Evolutionary conservation across 30 jellyfish, hydroid and myxozoan species (phyloP).

Genomic region (Nemopilema nomurai): DNA sequence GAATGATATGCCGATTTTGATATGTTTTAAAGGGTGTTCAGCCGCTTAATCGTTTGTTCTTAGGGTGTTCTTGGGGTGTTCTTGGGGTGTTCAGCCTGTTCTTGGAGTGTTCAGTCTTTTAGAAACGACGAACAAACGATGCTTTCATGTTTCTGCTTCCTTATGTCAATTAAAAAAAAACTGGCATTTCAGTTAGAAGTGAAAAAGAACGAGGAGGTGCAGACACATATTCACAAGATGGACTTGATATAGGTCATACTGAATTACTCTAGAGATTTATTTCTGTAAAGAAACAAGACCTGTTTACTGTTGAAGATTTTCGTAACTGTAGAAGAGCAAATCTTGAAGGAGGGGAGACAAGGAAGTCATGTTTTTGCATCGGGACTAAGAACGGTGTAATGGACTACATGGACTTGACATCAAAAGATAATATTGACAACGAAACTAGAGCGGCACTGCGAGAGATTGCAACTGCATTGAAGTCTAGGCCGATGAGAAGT

Average conservation of each 20-base stretch:
- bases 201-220: slow-evolving; percentile 16
- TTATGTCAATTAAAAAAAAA: slow-evolving; percentile 20
- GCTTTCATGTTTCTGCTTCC: slow-evolving; percentile 39
- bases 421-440: slow-evolving; percentile 9
- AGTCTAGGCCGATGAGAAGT: slow-evolving; percentile 20
- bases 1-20: too few relatives aligned
- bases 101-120: too few relatives aligned
- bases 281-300: not conserved
- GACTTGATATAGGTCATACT: slow-evolving; percentile 11
- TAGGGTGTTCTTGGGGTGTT: too few relatives aligned
- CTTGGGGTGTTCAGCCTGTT: too few relatives aligned
- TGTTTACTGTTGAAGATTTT: slow-evolving; percentile 15
- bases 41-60: too few relatives aligned
- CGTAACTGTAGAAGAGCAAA: not conserved
- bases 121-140: too few relatives aligned
- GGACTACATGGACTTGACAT: slow-evolving; percentile 7
- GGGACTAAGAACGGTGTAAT: slow-evolving; percentile 9
- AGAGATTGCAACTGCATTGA: slow-evolving; percentile 15
- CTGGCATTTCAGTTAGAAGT: slow-evolving; percentile 16
- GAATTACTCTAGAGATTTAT: slow-evolving; percentile 15
- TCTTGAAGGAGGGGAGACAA: not conserved
- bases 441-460: slow-evolving; percentile 13
- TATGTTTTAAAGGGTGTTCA: too few relatives aligned
- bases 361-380: not conserved
- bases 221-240: slow-evolving; percentile 21